Base-by-base conservation (phyloP, 30 jellyfish, hydroid and myxozoan species). In the Aurelia sp. region DNA sequence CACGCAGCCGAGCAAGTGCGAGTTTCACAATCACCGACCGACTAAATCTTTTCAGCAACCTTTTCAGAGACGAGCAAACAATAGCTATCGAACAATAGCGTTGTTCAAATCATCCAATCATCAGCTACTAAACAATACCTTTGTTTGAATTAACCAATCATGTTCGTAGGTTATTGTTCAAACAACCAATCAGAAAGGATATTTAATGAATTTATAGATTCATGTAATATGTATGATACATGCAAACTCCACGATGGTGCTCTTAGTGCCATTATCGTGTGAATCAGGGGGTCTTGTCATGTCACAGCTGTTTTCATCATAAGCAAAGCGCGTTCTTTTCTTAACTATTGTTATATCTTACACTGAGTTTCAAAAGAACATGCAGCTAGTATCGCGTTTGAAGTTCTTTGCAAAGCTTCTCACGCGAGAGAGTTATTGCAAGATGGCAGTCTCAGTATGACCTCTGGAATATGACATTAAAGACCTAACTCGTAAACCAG, bases 221-320 rank as follows among this genome's bases (percentile, higher is more conserved):
- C 91, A 67, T 77, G 71, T 70, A 88, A 74, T 78, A 88, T 78
- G 89, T 76, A 88, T 88, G 87, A 68, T 88, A 88, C 96, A 88
- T 88, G 96, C 96, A 72, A 38, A 40, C 96, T 74, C 79, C 96
- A 88, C 91, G 96, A 67, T 78, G 96, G 72, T 78, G 89, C 63
- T 64, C 66, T 24, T 41, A 74, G 80, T 64, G 65, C 80, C 67
- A 20, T 53, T 30, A 48, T 24, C 35, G 89, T 64, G 66, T 66
- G 72, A 66, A 18, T 74, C 74, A 69, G 89, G 89, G 89, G 89
- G 70, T 24, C 31, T 19, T 3, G 11, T 19, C 30, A 22, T 27
- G n/a, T 30, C 5, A 33, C 77, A 21, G 77, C 48, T 17, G 35
- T 24, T 41, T 0, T 6, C 31, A 24, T 24, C 20, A 38, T 22